Evolutionary conservation across 1,140 invertebrate genomes (phyloP).

Genomic region (Conopomorpha cramerella): DNA sequence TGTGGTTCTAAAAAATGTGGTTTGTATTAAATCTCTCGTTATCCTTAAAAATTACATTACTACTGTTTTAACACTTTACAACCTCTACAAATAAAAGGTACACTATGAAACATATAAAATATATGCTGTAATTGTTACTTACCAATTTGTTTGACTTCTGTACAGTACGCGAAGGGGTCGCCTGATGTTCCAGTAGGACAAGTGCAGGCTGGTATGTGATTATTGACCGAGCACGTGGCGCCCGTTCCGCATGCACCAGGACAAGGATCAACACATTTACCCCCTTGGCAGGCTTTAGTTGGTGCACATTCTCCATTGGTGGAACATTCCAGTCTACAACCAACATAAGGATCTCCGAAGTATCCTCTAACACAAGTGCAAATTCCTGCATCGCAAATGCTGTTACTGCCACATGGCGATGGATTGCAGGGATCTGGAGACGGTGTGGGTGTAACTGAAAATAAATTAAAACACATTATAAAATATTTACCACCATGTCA

Average conservation of each 20-base stretch:
- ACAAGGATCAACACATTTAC: constrained; percentile 79
- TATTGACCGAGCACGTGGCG: constrained; percentile 70
- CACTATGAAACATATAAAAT: too few relatives aligned
- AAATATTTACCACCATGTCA: neutral
- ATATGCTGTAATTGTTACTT: too few relatives aligned
- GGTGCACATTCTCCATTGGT: constrained; percentile 68
- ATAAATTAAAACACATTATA: constrained; percentile 35
- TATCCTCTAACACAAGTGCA: constrained; percentile 67
- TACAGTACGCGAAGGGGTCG: constrained; percentile 72
- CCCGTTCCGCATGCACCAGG: constrained; percentile 71
- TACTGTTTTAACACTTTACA: too few relatives aligned
- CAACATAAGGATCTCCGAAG: constrained; percentile 68
- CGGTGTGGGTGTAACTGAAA: constrained; percentile 49
- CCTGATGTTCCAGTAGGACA: constrained; percentile 71
- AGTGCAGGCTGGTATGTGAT: constrained; percentile 74
- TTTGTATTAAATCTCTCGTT: too few relatives aligned
- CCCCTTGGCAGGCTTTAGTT: constrained; percentile 71
- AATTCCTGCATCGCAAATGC: constrained; percentile 66
- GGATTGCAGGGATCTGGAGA: constrained; percentile 68
- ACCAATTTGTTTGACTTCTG: constrained; percentile 61
- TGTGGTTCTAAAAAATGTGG: constrained; percentile 22
- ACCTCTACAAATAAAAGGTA: too few relatives aligned
- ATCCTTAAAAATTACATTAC: too few relatives aligned
- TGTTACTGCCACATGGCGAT: constrained; percentile 75
- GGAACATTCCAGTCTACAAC: constrained; percentile 70